These are phyloP conservation scores for Drosophila longiperda DNA, from an alignment of 2,888 invertebrate species.

Conservation along the genomic window DNA sequence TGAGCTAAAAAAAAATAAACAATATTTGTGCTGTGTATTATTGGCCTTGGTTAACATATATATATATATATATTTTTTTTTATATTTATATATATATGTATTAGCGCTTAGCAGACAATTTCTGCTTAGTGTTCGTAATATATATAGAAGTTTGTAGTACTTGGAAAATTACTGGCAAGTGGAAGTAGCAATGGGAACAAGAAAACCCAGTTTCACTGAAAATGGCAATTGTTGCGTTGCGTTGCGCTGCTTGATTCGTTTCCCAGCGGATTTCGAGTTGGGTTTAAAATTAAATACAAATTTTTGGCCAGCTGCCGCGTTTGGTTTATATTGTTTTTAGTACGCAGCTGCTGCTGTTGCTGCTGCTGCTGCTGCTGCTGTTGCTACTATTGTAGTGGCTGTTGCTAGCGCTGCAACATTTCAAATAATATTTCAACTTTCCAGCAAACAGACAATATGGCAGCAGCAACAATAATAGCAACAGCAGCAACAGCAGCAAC, in stretches of 20 bases:
- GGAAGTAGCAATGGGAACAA: background rate
- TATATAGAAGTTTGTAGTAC: conserved; percentile 29
- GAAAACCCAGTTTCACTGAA: background rate
- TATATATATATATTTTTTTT: background rate
- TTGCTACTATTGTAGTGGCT: conserved; percentile 24
- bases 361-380: conserved; percentile 26
- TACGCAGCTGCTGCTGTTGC: conserved; percentile 22
- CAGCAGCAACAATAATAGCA: conserved; percentile 29
- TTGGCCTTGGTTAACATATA: conserved; percentile 33
- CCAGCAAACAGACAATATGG: conserved; percentile 61
- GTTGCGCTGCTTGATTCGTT: conserved; percentile 41
- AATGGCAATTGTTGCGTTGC: conserved; percentile 32
- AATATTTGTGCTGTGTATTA: background rate
- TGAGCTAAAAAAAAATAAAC: background rate
- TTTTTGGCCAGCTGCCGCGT: conserved; percentile 60
- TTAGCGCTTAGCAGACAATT: too few species aligned
- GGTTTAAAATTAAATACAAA: conserved; percentile 79
- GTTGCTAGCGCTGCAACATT: conserved; percentile 67
- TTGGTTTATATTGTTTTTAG: conserved; percentile 23
- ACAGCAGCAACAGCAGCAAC: background rate
- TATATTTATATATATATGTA: background rate
- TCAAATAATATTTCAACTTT: conserved; percentile 79
- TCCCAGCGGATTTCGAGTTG: conserved; percentile 69
- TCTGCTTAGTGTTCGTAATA: background rate
- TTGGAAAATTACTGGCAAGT: conserved; percentile 45